These are phyloP conservation scores for Drosophila simulans DNA, from an alignment of 1,140 invertebrate genomes.

Conservation along the genomic window DNA sequence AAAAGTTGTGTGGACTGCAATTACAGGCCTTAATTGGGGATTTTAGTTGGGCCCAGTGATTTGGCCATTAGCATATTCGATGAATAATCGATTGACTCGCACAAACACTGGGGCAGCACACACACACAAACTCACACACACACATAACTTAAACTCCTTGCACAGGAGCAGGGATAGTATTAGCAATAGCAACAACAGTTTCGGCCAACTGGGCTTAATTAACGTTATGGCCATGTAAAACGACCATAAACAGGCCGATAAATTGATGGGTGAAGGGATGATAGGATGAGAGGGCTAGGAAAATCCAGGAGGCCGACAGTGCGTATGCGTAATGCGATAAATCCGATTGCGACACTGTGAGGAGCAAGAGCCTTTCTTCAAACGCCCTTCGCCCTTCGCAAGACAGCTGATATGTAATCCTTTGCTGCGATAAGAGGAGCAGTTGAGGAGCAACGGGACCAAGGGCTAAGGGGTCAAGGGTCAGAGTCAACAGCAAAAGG, in stretches of 20 bases:
- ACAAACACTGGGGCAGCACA: background rate
- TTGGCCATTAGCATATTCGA: constrained; percentile 32
- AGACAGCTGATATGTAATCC: constrained; percentile 49
- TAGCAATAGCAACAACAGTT: background rate
- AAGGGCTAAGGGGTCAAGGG: background rate
- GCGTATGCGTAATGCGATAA: constrained; percentile 67
- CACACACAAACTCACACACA: too few species aligned
- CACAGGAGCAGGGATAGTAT: background rate
- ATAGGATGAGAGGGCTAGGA: constrained; percentile 14
- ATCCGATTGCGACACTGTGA: constrained; percentile 3
- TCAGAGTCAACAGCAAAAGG: constrained; percentile 44
- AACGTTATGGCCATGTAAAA: constrained; percentile 42
- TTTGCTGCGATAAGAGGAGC: constrained; percentile 24
- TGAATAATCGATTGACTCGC: constrained; percentile 32
- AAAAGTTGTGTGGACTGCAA: constrained; percentile 32
- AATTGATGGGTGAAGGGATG: constrained; percentile 4
- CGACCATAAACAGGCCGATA: constrained; percentile 9
- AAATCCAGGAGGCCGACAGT: constrained; percentile 18
- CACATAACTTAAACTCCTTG: background rate
- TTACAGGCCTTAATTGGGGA: constrained; percentile 32
- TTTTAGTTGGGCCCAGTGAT: constrained; percentile 28
- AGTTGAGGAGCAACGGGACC: background rate
- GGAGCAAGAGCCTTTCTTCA: background rate
- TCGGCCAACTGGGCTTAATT: constrained; percentile 14
- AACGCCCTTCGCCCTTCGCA: constrained; percentile 12